Base-by-base conservation (phyloP, 2,797 vertebrate genomes). In the Merluccius polli region DNA sequence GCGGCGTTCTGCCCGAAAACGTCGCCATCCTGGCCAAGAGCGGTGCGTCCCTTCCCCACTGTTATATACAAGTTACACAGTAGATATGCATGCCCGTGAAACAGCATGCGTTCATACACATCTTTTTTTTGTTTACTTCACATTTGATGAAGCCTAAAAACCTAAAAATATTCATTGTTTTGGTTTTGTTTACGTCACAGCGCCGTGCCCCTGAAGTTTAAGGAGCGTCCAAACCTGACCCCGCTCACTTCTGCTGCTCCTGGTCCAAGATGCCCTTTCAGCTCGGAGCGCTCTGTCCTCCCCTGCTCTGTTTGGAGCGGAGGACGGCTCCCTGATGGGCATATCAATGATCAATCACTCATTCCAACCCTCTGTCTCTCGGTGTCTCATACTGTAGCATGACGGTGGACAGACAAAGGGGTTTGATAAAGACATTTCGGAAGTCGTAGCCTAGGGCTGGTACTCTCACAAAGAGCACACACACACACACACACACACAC, bases 21-120 rank as follows among this genome's bases (percentile, higher is more conserved):
- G 92, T 95, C 29, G 89, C 86, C 36, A 87, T 95, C 38, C 88
- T 96, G 82, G 93, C 95, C 8, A 73, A 3, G 12, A 94, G 92
- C 0, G 94, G 97, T 98, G 90, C 16, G 41, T 15, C 16, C 4
- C 8, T 0, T 75, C 73, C 4, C 9, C 1, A 65, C 36, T 21
- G 44, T 24, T 13, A 59, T 38, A 35, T 59, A 1, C 1, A 52
- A 21, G 44, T 52, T 52, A n/a, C 52, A n/a, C 7, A 59, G 21
- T 10, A 24, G 52, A n/a, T 8, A 71, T 4, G 59, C 15, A 12
- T 13, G 35, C 13, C 21, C 8, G 4, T 1, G 12, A 15, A 41
- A 16, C n/a, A 41, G 38, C 38, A 21, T 21, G 44, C 44, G 21
- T 21, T 18, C 21, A 18, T 18, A 36, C 4, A 48, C 44, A 18